phyloP scores from a whole-genome alignment of 2,113 vertebrate genomes.

The Psilopsiagon aymara region DNA sequence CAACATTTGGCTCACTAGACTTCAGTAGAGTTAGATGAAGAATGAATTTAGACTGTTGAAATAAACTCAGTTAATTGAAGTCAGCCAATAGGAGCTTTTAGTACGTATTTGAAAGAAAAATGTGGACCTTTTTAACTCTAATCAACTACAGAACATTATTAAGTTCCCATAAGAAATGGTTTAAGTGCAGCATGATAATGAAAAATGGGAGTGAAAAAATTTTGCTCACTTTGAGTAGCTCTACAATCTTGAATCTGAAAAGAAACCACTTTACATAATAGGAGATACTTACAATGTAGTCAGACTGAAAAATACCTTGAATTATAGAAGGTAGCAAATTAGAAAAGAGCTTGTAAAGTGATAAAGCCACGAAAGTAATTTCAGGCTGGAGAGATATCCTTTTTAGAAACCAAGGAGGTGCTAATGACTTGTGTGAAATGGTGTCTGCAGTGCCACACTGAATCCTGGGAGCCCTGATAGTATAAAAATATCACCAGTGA shows the following conservation, averaged over 20 bases:
- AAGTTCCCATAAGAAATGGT: conserved; percentile 65
- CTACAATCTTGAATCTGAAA: conserved; percentile 63
- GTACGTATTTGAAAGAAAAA: conserved; percentile 38
- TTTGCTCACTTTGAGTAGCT: conserved; percentile 59
- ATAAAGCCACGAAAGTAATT: conserved; percentile 33
- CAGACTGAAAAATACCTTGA: conserved; percentile 46
- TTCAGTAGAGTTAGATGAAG: background rate
- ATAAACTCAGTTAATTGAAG: conserved; percentile 62
- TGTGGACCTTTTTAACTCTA: conserved; percentile 42
- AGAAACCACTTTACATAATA: conserved; percentile 67
- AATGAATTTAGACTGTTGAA: conserved; percentile 48
- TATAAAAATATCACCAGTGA: background rate
- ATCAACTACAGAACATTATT: conserved; percentile 50
- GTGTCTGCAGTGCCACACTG: background rate
- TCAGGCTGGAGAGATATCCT: background rate
- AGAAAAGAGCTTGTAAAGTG: conserved; percentile 54
- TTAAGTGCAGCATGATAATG: conserved; percentile 61
- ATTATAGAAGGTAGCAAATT: conserved; percentile 57
- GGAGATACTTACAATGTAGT: conserved; percentile 48
- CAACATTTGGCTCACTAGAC: conserved; percentile 38
- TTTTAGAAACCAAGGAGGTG: conserved; percentile 27
- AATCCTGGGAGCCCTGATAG: background rate
- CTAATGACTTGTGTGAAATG: conserved; percentile 34
- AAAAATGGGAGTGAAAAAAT: conserved; percentile 42
- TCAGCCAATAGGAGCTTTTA: conserved; percentile 47